Percentiles rank a stretch among this genome's conserved stretches.
Conservation (phyloP, 2,797 vertebrate genomes). For the Rhinatrema bivittatum region DNA sequence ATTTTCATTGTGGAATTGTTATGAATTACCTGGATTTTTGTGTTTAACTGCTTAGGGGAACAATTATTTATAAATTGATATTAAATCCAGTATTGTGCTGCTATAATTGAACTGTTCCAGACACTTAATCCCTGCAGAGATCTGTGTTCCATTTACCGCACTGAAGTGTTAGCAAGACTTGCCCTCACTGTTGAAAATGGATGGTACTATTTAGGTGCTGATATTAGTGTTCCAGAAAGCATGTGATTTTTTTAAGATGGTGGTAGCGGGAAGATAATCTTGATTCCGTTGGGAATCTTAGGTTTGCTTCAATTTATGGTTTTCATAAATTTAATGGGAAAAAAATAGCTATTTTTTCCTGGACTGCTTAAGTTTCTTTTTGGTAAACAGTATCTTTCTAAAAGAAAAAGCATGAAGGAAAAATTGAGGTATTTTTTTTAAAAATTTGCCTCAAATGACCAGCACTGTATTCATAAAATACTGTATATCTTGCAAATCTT, state of each 20-base stretch:
- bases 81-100: constrained; percentile 62
- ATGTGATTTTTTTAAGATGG: constrained; percentile 64
- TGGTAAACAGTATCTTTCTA: constrained; percentile 68
- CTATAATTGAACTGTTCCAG: constrained; percentile 54
- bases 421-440: constrained; percentile 49
- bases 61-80: constrained; percentile 64
- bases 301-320: constrained; percentile 64
- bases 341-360: constrained; percentile 60
- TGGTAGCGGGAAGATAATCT: constrained; percentile 73
- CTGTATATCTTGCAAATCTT: constrained; percentile 62
- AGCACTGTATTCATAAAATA: constrained; percentile 68
- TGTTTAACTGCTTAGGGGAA: constrained; percentile 59
- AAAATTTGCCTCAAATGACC: constrained; percentile 58
- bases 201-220: constrained; percentile 54
- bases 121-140: constrained; percentile 47
- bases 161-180: constrained; percentile 50
- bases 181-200: constrained; percentile 58
- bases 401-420: constrained; percentile 57
- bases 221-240: constrained; percentile 57
- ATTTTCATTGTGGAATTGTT: constrained; percentile 56
- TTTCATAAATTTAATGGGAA: constrained; percentile 72
- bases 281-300: constrained; percentile 76
- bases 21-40: constrained; percentile 54
- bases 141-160: constrained; percentile 56
- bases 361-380: constrained; percentile 65